phyloP scores from a whole-genome alignment of 2,797 vertebrate species.

The Ambastaia sidthimunki region DNA sequence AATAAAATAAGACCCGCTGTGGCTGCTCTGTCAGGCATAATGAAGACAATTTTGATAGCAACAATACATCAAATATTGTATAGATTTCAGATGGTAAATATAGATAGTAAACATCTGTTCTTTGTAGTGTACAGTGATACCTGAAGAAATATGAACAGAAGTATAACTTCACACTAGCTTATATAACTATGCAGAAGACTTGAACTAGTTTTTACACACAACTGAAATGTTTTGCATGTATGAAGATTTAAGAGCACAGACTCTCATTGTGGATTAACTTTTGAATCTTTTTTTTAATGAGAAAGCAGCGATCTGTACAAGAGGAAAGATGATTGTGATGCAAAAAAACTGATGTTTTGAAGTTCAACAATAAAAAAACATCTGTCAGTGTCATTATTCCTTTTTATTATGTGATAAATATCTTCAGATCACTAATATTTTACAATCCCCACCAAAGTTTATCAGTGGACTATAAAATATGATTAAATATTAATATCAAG shows the following conservation, averaged over 20 bases:
- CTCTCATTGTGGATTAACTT: background rate
- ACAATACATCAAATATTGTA: background rate
- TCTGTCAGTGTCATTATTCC: slow-evolving; percentile 7
- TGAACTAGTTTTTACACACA: slow-evolving; percentile 1
- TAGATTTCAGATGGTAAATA: slow-evolving; percentile 2
- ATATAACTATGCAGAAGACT: slow-evolving; percentile 21
- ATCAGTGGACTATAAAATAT: slow-evolving; percentile 10
- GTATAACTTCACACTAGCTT: slow-evolving; percentile 15
- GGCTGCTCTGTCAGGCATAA: background rate
- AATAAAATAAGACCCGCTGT: slow-evolving; percentile 9
- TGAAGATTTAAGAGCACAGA: slow-evolving; percentile 21
- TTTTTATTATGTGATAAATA: slow-evolving; percentile 53
- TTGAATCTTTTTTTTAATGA: slow-evolving; percentile 4
- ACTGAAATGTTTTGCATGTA: background rate
- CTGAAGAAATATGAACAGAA: slow-evolving; percentile 10
- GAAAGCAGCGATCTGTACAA: slow-evolving; percentile 2
- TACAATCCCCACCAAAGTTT: slow-evolving; percentile 22
- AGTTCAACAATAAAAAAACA: slow-evolving; percentile 7
- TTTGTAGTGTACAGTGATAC: slow-evolving; percentile 19
- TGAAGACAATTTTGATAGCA: background rate
- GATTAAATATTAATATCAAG: slow-evolving; percentile 37
- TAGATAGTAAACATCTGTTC: slow-evolving; percentile 4
- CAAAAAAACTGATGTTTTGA: slow-evolving; percentile 22
- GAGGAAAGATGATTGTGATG: background rate
- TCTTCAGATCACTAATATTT: slow-evolving; percentile 21